Percentiles rank a stretch among this genome's conserved stretches.
phyloP scores from a whole-genome alignment of 2,888 invertebrate species.

The Tenthredo scrophulariae region DNA sequence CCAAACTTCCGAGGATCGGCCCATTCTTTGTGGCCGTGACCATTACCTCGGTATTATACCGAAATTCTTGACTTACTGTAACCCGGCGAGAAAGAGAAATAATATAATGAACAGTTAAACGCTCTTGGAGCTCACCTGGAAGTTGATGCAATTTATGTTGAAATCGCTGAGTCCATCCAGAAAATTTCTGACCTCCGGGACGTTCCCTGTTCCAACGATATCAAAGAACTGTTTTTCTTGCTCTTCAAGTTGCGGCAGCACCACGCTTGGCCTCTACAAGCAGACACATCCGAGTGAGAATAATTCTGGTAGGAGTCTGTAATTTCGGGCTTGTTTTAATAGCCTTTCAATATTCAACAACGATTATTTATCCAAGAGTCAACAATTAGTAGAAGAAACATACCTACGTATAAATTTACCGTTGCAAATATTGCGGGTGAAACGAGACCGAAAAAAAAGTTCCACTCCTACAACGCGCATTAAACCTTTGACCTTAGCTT shows the following conservation, averaged over 20 bases:
- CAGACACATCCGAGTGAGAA: not conserved
- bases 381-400: slow-evolving; percentile 1
- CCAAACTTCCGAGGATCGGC: slow-evolving; percentile 53
- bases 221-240: slow-evolving; percentile 80
- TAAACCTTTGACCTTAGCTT: not conserved
- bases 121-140: slow-evolving; percentile 76
- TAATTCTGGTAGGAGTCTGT: not conserved
- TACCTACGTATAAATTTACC: not conserved
- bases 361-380: not conserved
- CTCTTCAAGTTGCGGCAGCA: slow-evolving; percentile 80
- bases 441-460: slow-evolving; percentile 18
- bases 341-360: not conserved
- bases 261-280: slow-evolving; percentile 75
- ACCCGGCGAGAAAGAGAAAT: not conserved
- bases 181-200: slow-evolving; percentile 78
- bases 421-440: not conserved
- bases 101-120: not conserved
- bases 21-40: slow-evolving; percentile 48
- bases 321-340: slow-evolving; percentile 10
- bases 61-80: not conserved
- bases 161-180: slow-evolving; percentile 78
- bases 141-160: slow-evolving; percentile 82
- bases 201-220: slow-evolving; percentile 79
- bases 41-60: not conserved
- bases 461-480: not conserved